Base-by-base conservation (phyloP, 2,797 vertebrate genomes). In the Lepilemur ruficaudatus region DNA sequence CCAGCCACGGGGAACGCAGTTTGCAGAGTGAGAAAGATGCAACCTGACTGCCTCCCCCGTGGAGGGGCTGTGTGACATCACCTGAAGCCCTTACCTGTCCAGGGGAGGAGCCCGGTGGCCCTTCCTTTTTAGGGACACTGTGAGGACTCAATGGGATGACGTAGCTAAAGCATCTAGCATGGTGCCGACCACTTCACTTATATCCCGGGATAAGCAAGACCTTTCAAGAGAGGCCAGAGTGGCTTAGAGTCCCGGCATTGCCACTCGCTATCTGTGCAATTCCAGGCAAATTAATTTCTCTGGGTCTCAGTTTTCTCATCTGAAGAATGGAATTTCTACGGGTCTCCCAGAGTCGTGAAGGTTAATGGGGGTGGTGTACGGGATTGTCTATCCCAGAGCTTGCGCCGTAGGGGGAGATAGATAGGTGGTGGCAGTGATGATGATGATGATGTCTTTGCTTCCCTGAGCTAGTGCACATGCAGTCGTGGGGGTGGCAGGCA, bases 41-140 rank as follows among this genome's bases (percentile, higher is more conserved):
- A 4, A n/a, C n/a, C 3, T 18, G 15, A 48, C 4, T 1, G 0
- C 32, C 46, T 15, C n/a, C 38, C 15, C 41, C 3, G 10, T 25
- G 28, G 23, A 7, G 17, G 15, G 38, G 18, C 52, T 65, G 28
- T 57, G 22, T 55, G 61, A 35, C 13, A 9, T 7, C 5, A 1
- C 5, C 20, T 7, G n/a, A 57, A 13, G 43, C 25, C 25, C 41
- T 41, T 15, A 1, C 18, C 7, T 89, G 7, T 46, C 32, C 46
- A 14, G 13, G 1, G n/a, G 43, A 20, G 25, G 75, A 43, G 25
- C 50, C 57, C 43, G 30, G 38, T 8, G 28, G 20, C 0, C 2
- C n/a, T 75, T 86, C 22, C 41, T 15, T 35, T 25, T 38, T 2
- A 8, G 43, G 73, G 69, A 35, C n/a, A 3, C 4, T 5, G 1